Conservation (phyloP, 2,888 invertebrate species). For the Tenthredo notha region DNA sequence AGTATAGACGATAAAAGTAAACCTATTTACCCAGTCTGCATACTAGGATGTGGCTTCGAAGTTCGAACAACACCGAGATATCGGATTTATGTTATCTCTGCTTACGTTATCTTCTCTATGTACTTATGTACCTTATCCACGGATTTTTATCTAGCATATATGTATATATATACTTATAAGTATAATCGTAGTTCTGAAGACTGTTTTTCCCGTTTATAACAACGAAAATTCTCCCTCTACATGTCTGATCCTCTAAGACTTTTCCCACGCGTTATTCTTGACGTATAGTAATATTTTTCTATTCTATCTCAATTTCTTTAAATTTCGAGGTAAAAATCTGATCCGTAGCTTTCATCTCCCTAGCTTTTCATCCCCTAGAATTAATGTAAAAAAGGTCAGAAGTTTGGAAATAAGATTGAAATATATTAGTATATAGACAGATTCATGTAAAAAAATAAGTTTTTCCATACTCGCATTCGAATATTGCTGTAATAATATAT, state of each 20-base stretch:
- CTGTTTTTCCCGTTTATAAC: background rate
- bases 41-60: background rate
- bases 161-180: background rate
- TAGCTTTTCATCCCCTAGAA: no score
- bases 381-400: background rate
- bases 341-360: no score
- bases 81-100: conserved; percentile 14
- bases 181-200: background rate
- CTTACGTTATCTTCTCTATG: background rate
- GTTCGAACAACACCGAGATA: background rate
- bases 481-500: background rate
- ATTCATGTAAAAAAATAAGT: background rate
- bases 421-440: background rate
- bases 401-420: background rate
- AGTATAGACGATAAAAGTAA: conserved; percentile 10
- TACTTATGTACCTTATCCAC: conserved; percentile 6
- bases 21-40: conserved; percentile 8
- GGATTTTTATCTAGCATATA: conserved; percentile 16
- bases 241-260: background rate
- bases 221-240: background rate
- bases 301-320: background rate
- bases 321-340: no score
- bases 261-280: background rate
- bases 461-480: background rate
- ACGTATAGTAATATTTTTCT: background rate